phyloP scores from a whole-genome alignment of 2,113 vertebrate genomes.

The Petaurus breviceps region DNA sequence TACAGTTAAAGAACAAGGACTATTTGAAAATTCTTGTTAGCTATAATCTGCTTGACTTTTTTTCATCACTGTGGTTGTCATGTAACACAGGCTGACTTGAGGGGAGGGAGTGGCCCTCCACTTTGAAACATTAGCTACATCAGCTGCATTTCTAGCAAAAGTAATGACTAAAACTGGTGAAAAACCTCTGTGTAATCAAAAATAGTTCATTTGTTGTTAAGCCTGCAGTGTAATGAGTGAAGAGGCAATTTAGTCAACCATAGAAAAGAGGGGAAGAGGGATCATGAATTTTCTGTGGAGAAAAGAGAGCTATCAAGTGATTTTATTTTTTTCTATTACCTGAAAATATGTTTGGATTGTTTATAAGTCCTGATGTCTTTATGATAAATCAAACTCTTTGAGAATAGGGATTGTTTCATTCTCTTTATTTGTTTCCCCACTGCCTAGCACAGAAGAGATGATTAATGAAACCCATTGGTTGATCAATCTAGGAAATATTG shows the following conservation, averaged over 20 bases:
- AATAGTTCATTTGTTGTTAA: slow-evolving; percentile 77
- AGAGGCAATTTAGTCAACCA: slow-evolving; percentile 69
- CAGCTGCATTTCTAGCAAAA: slow-evolving; percentile 74
- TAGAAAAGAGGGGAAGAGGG: slow-evolving; percentile 23
- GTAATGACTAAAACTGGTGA: slow-evolving; percentile 47
- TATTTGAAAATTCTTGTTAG: slow-evolving; percentile 54
- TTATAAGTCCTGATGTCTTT: not conserved
- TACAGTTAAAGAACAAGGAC: slow-evolving; percentile 23
- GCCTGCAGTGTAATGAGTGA: slow-evolving; percentile 71
- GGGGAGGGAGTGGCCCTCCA: slow-evolving; percentile 57
- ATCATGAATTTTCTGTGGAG: slow-evolving; percentile 6
- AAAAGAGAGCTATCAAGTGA: not conserved
- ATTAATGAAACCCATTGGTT: too few species aligned
- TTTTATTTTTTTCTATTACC: not conserved
- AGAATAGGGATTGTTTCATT: not conserved
- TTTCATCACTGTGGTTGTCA: not conserved
- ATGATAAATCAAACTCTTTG: not conserved
- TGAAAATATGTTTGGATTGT: too few species aligned
- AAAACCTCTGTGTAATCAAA: slow-evolving; percentile 78
- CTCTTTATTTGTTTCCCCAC: not conserved
- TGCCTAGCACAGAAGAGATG: not conserved
- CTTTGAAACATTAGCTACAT: slow-evolving; percentile 79
- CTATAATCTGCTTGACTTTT: slow-evolving; percentile 28
- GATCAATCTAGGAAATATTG: not conserved
- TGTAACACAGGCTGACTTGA: slow-evolving; percentile 39